Percentiles rank a stretch among this genome's conserved stretches.
phyloP scores from a whole-genome alignment of 2,888 invertebrate genomes.

The Endomychus coccineus region DNA sequence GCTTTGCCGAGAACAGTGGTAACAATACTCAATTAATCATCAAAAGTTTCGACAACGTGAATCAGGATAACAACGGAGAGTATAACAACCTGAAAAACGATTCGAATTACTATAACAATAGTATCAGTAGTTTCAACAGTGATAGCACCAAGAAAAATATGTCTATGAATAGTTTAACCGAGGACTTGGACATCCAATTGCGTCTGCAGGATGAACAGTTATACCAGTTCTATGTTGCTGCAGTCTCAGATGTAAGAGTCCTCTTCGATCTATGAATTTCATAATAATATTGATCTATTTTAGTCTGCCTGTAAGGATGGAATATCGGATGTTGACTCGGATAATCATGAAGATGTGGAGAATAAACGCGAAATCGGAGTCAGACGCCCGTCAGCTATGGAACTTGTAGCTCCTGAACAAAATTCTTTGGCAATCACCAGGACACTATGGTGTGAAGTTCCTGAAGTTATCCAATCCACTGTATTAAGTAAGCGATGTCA shows the following conservation, averaged over 20 bases:
- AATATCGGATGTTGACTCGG: slow-evolving; percentile 50
- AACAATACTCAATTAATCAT: slow-evolving; percentile 41
- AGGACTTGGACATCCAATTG: slow-evolving; percentile 35
- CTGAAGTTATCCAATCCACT: slow-evolving; percentile 78
- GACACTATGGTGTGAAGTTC: slow-evolving; percentile 92
- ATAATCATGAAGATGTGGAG: slow-evolving; percentile 69
- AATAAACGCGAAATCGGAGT: slow-evolving; percentile 23
- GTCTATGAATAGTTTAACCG: slow-evolving; percentile 27
- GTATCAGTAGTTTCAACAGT: slow-evolving; percentile 33
- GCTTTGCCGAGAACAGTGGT: slow-evolving; percentile 40
- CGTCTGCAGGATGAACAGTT: slow-evolving; percentile 66
- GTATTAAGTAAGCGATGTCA: slow-evolving; percentile 75
- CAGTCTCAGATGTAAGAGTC: slow-evolving; percentile 54
- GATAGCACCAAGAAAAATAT: slow-evolving; percentile 34
- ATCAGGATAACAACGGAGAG: slow-evolving; percentile 19
- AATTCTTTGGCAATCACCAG: slow-evolving; percentile 41
- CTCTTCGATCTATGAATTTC: not conserved
- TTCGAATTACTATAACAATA: slow-evolving; percentile 42
- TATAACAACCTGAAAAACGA: slow-evolving; percentile 35
- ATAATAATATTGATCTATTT: too few relatives aligned
- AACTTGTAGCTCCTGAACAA: slow-evolving; percentile 59
- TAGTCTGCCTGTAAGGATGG: slow-evolving; percentile 52
- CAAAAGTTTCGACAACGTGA: slow-evolving; percentile 37
- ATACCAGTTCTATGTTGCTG: slow-evolving; percentile 89
- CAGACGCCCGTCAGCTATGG: slow-evolving; percentile 60